Base-by-base conservation (phyloP, 2,888 invertebrate species). In the Meloe dianella region DNA sequence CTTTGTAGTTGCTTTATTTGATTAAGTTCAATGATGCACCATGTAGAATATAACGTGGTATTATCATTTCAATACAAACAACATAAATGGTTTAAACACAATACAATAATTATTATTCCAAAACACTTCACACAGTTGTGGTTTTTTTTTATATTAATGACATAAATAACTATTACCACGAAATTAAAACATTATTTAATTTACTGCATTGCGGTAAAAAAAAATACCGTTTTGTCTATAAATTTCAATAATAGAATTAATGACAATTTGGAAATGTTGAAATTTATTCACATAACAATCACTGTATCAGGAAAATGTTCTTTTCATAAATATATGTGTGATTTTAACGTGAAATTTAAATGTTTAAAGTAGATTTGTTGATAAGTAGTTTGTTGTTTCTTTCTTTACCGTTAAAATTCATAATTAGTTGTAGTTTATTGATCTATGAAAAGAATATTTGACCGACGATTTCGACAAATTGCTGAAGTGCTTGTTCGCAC, bases 401-500 rank as follows among this genome's bases (percentile, higher is more conserved):
- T 41, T 35, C 12, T 14, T 12, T 35, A 4, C 3, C 10, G 12
- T 35, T 35, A 14, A 35, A 35, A 14, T 35, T 35, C 4, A 14
- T 35, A 35, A 17, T 17, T n/a, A n/a, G n/a, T n/a, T n/a, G n/a
- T n/a, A n/a, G n/a, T n/a, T n/a, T n/a, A n/a, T n/a, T 17, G 41
- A 17, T 41, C n/a, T 54, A 17, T 38, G 67, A 38, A 63, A 68
- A 68, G 65, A 68, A 63, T 65, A 63, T 63, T 65, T 64, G 29
- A 22, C 54, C 57, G 24, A 27, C 30, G 57, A 29, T 51, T n/a
- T 27, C 59, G 30, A 29, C 32, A 63, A 60, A 70, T 67, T 75
- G 73, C 75, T 75, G 72, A 77, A 73, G 74, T 72, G 75, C 73
- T 78, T 78, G 72, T 76, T 74, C 78, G 78, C 76, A 80, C 81